phyloP scores from a whole-genome alignment of 2,113 vertebrate genomes.

The Silurus meridionalis region DNA sequence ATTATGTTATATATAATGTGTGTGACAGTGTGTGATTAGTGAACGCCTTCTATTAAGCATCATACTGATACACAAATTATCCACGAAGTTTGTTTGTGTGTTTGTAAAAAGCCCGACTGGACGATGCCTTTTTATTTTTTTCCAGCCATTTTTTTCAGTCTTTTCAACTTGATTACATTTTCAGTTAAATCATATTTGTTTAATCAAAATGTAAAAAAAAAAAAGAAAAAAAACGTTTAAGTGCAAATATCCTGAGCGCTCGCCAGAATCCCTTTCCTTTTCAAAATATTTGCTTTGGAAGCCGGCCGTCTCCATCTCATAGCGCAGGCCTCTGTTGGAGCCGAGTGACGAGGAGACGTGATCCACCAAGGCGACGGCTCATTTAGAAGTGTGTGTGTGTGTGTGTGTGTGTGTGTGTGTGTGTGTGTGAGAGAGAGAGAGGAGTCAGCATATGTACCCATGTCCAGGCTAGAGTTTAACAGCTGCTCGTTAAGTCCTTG shows the following conservation, averaged over 20 bases:
- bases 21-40: not conserved
- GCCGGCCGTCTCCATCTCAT: conserved; percentile 66
- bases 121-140: conserved; percentile 62
- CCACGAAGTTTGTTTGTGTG: not conserved
- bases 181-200: conserved; percentile 8
- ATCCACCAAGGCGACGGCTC: conserved; percentile 69
- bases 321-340: conserved; percentile 74
- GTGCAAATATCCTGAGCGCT: conserved; percentile 72
- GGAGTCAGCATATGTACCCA: not conserved
- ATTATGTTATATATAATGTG: too few species aligned
- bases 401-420: not conserved
- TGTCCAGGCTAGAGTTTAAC: conserved; percentile 17
- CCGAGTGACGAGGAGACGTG: conserved; percentile 69
- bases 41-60: not conserved
- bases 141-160: conserved; percentile 59
- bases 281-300: conserved; percentile 79
- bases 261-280: conserved; percentile 76
- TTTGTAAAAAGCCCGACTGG: conserved; percentile 9
- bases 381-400: conserved; percentile 68
- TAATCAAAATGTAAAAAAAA: not conserved
- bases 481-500: conserved; percentile 14
- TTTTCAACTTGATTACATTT: conserved; percentile 72
- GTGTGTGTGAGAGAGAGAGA: not conserved
- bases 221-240: conserved; percentile 61
- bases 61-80: not conserved